Conservation (phyloP, 2,797 vertebrate species). For the Sebastolobus altivelis region DNA sequence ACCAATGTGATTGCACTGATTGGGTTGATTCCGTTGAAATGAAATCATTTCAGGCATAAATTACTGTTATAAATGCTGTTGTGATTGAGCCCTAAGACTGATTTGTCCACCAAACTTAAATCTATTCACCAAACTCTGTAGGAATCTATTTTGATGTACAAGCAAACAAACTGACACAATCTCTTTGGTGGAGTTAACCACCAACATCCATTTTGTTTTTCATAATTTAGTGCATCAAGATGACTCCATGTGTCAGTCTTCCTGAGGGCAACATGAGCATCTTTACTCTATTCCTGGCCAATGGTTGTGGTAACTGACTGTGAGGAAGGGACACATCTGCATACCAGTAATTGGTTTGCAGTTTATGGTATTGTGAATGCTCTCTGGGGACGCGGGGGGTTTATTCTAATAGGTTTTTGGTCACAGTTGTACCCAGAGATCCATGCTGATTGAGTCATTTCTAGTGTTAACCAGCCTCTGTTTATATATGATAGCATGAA, state of each 20-base stretch:
- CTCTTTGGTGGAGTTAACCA: neutral
- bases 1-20: neutral
- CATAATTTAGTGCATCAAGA: neutral
- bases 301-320: neutral
- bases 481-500: conserved; percentile 3
- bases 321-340: conserved; percentile 47
- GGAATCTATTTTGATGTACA: neutral
- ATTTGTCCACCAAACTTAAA: neutral
- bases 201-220: neutral
- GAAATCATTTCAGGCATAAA: neutral
- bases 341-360: conserved; percentile 36
- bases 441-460: conserved; percentile 35
- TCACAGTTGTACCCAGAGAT: conserved; percentile 22
- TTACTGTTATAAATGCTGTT: neutral
- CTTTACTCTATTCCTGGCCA: neutral
- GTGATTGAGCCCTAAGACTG: neutral
- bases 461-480: conserved; percentile 4
- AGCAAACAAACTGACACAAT: neutral
- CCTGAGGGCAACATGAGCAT: neutral
- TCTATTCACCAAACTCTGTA: neutral
- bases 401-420: conserved; percentile 45
- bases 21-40: neutral
- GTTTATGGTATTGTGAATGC: conserved; percentile 39
- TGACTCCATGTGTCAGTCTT: neutral
- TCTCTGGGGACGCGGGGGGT: conserved; percentile 23